phyloP scores from a whole-genome alignment of 2,113 vertebrate genomes.

The Oncorhynchus mykiss region DNA sequence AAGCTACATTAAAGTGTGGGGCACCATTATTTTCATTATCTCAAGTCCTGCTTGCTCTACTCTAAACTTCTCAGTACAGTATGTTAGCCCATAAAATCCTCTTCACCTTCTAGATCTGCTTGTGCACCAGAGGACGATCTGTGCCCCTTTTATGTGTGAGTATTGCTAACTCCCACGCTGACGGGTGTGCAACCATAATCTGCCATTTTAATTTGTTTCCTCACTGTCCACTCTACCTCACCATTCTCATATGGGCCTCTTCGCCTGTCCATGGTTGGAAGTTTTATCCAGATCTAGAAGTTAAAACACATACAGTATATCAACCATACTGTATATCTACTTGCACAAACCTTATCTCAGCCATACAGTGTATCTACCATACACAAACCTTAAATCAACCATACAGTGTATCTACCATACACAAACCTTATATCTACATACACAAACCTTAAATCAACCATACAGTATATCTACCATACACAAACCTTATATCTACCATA shows the following conservation, averaged over 20 bases:
- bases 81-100: constrained; percentile 87
- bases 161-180: constrained; percentile 82
- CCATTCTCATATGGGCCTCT: constrained; percentile 17
- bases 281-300: constrained; percentile 78
- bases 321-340: too few species aligned
- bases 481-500: too few species aligned
- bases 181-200: constrained; percentile 32
- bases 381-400: too few species aligned
- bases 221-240: constrained; percentile 57
- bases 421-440: too few species aligned
- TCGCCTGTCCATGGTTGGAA: constrained; percentile 40
- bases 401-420: background rate
- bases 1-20: background rate
- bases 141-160: constrained; percentile 97
- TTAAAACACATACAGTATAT: background rate
- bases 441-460: too few species aligned
- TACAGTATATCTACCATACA: too few species aligned
- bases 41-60: constrained; percentile 61
- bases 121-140: constrained; percentile 90
- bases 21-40: constrained; percentile 22
- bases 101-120: constrained; percentile 95
- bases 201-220: constrained; percentile 35
- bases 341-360: too few species aligned
- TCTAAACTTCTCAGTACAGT: constrained; percentile 78
- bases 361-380: too few species aligned